A percentile compares a stretch with the other conserved stretches of the same genome.
Conservation (phyloP, 2,113 vertebrate genomes). For the Phrynocephalus versicolor region DNA sequence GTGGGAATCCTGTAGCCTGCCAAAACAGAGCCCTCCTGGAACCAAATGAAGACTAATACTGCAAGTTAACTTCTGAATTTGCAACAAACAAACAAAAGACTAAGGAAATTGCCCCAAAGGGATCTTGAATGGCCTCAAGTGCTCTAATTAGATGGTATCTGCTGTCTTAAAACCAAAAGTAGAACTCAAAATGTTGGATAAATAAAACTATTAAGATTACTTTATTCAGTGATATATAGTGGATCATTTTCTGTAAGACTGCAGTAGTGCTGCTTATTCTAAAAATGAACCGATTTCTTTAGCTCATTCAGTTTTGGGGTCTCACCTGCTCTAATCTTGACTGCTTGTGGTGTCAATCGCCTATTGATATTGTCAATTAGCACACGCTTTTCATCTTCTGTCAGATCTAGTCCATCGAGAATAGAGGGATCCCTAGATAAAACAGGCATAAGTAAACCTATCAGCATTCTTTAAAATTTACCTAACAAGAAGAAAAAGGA, state of each 20-base stretch:
- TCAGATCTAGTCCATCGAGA: conserved; percentile 91
- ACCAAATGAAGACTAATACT: no score
- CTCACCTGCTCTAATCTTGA: conserved; percentile 97
- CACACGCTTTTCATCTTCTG: conserved; percentile 90
- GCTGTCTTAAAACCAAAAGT: not conserved
- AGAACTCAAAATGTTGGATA: not conserved
- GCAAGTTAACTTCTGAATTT: no score
- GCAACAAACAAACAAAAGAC: no score
- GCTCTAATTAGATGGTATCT: no score
- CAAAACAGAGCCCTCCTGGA: no score
- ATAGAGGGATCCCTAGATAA: conserved; percentile 88
- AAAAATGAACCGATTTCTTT: not conserved
- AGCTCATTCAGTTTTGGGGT: conserved; percentile 1
- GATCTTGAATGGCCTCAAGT: no score
- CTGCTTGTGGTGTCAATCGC: conserved; percentile 94
- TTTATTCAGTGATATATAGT: not conserved
- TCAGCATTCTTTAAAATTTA: not conserved
- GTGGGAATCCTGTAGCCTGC: no score
- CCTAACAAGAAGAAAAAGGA: not conserved
- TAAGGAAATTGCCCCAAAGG: no score
- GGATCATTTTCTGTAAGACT: not conserved
- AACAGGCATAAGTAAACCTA: not conserved
- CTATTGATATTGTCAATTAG: conserved; percentile 98
- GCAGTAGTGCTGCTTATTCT: not conserved
- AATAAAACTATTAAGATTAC: not conserved